Evolutionary conservation across 1,140 invertebrate genomes (phyloP), one percentile per base, ranked within the genome.

Genomic region (Prorops nasuta): DNA sequence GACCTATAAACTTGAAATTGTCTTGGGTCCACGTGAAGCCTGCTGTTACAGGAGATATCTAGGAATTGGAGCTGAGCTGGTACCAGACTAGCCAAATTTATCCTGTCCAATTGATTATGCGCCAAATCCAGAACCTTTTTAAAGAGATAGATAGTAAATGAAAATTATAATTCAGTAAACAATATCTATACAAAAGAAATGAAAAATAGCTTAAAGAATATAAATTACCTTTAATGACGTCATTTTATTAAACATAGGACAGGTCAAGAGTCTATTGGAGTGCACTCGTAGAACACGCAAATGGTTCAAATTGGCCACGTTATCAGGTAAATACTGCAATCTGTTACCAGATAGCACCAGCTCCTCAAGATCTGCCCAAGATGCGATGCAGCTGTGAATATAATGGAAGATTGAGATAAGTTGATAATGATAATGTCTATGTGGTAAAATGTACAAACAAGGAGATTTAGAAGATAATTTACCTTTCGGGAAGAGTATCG

Each of bases 41-140:
- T 84, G 15, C 84, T 79, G 63, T 92, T 93, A 44, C 90, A 91
- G 0, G 90, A 92, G 61, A 93, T 83, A 64, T 93, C 91, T 28
- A 93, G 73, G 69, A 91, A 91, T 64, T 91, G 89, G 8, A 93
- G 76, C 66, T 90, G 89, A 34, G 88, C 85, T 16, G 90, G 87
- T 21, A 91, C 86, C 18, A 93, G 63, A 1, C 83, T 79, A 31
- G 84, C 81, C 47, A 92, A 74, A 72, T 92, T 89, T 35, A 92
- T 81, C 44, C 83, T 82, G 64, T 91, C 88, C 34, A 92, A 69
- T 69, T 90, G 87, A 70, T 93, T 92, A 60, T 92, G 89, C 0
- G 90, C 90, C 46, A 92, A 78, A 77, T 93, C 90, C 24, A 93
- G 72, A 28, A 92, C 87, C 80, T 82, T 36, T 17, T 60, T 54